Evolutionary conservation across 2,888 invertebrate species (phyloP).

Genomic region (Brachypterus glaber): DNA sequence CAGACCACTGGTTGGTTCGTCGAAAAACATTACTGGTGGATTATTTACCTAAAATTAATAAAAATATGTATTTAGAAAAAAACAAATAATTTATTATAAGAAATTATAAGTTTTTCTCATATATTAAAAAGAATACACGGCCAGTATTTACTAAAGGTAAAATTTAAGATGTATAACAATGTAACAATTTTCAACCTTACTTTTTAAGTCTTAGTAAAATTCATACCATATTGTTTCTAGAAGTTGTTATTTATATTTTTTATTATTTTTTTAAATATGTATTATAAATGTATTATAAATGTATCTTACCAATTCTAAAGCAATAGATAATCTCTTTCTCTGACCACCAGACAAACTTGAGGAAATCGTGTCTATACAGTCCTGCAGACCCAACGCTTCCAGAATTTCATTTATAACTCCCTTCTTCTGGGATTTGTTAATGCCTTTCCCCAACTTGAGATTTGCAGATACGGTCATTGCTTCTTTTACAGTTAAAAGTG

Average conservation of each 20-base stretch:
- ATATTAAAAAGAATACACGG: no score
- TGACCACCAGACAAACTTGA: conserved; percentile 83
- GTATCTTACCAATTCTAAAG: conserved; percentile 61
- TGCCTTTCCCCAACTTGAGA: conserved; percentile 77
- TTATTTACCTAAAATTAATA: conserved; percentile 55
- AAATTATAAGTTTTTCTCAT: no score
- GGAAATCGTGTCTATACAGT: conserved; percentile 70
- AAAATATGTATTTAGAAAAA: no score
- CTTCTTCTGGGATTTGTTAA: conserved; percentile 61
- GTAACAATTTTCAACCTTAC: no score
- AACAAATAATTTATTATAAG: no score
- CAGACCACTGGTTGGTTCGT: conserved; percentile 87
- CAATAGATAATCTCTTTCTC: conserved; percentile 82
- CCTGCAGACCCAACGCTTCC: conserved; percentile 71
- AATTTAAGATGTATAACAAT: no score
- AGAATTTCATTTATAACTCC: conserved; percentile 65
- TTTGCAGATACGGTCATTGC: conserved; percentile 92
- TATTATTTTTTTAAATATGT: no score
- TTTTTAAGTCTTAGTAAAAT: no score
- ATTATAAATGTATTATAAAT: no score
- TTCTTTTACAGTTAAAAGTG: conserved; percentile 83
- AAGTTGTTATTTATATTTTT: no score
- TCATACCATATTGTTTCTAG: no score
- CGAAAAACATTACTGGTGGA: conserved; percentile 96
- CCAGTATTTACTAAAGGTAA: no score